phyloP scores from a whole-genome alignment of 2,888 invertebrate species.

The Nowickia ferox region DNA sequence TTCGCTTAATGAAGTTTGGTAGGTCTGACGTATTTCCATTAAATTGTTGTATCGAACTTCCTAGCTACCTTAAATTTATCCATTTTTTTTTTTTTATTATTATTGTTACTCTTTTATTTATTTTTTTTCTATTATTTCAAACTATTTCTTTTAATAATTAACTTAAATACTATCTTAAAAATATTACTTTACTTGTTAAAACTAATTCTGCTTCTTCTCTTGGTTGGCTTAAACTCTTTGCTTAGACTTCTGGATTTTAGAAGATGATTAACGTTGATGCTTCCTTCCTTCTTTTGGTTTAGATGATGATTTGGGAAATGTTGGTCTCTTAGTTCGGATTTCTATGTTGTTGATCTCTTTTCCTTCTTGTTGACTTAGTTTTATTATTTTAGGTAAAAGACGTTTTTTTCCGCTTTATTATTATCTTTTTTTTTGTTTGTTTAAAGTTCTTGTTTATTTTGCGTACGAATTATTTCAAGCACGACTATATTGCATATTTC shows the following conservation, averaged over 20 bases:
- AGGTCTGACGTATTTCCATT: constrained; percentile 28
- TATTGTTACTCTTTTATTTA: neutral
- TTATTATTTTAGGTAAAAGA: neutral
- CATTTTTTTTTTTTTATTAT: constrained; percentile 17
- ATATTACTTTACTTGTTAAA: neutral
- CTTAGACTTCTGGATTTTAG: constrained; percentile 32
- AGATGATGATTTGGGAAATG: constrained; percentile 16
- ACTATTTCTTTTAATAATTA: constrained; percentile 40
- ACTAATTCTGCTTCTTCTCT: constrained; percentile 35
- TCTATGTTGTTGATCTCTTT: constrained; percentile 5
- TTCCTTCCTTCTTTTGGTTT: constrained; percentile 16
- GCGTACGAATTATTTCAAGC: constrained; percentile 23
- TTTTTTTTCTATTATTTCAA: constrained; percentile 14
- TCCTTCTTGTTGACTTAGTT: constrained; percentile 13
- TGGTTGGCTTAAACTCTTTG: constrained; percentile 30
- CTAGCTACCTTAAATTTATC: too few species aligned
- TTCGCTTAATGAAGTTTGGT: constrained; percentile 34
- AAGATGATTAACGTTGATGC: constrained; percentile 15
- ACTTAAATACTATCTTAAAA: constrained; percentile 34
- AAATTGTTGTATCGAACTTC: constrained; percentile 32
- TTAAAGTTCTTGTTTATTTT: constrained; percentile 19
- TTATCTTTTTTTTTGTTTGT: neutral
- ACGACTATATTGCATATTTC: constrained; percentile 21
- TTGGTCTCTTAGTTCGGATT: neutral
- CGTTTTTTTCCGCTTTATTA: neutral